These are phyloP conservation scores for Caerostris darwini DNA, from an alignment of 1,140 invertebrate species.

Conservation along the genomic window DNA sequence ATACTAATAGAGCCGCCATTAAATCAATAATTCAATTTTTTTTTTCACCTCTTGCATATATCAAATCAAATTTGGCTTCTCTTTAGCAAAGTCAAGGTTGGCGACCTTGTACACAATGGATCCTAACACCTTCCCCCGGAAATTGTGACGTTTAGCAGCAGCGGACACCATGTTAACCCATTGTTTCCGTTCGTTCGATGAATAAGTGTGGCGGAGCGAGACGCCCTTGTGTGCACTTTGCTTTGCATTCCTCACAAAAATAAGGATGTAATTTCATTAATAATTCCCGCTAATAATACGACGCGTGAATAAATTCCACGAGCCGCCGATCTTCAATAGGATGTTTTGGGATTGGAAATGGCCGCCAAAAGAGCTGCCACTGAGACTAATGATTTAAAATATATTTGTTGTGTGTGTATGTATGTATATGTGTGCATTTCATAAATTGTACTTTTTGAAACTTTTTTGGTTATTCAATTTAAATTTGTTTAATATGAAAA, in stretches of 20 bases:
- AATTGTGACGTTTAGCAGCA: slow-evolving; percentile 61
- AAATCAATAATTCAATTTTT: slow-evolving; percentile 45
- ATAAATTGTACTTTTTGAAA: too few species aligned
- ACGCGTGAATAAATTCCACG: slow-evolving; percentile 26
- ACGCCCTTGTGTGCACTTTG: slow-evolving; percentile 21
- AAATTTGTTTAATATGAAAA: too few species aligned
- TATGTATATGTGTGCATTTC: too few species aligned
- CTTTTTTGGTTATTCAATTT: too few species aligned
- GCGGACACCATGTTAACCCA: slow-evolving; percentile 13
- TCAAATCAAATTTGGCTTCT: slow-evolving; percentile 28
- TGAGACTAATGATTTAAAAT: background rate
- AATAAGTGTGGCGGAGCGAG: slow-evolving; percentile 27
- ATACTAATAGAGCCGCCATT: slow-evolving; percentile 14
- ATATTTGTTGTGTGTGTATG: too few species aligned
- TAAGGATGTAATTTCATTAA: slow-evolving; percentile 62
- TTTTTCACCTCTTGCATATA: slow-evolving; percentile 1
- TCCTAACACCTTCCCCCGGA: slow-evolving; percentile 70
- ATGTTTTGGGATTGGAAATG: background rate
- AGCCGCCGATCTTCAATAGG: background rate
- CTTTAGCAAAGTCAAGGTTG: slow-evolving; percentile 61
- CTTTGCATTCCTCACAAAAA: slow-evolving; percentile 16
- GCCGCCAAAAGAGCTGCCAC: background rate
- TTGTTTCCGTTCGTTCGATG: slow-evolving; percentile 57
- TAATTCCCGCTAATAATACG: slow-evolving; percentile 48
- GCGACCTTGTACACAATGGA: slow-evolving; percentile 61